Percentiles rank a stretch among this genome's conserved stretches.
These are phyloP conservation scores for Leguminivora glycinivorella DNA, from an alignment of 1,140 invertebrate genomes.

Conservation along the genomic window DNA sequence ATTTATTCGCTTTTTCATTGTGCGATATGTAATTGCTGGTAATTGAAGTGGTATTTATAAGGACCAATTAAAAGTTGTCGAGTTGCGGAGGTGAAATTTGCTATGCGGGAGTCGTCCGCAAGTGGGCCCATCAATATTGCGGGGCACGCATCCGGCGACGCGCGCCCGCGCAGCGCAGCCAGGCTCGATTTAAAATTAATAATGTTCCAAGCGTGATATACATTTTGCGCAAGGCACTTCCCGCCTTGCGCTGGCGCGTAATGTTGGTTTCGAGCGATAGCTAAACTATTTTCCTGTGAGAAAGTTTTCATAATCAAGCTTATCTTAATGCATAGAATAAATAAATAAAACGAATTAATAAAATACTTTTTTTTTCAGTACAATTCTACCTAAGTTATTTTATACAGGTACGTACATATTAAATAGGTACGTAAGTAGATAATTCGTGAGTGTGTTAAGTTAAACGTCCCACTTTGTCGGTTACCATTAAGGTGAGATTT, in stretches of 20 bases:
- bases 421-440: too few species aligned
- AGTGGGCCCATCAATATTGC: conserved; percentile 61
- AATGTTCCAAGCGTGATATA: conserved; percentile 48
- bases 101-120: conserved; percentile 40
- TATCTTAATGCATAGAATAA: not conserved
- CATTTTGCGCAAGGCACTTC: conserved; percentile 43
- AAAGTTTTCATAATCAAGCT: not conserved
- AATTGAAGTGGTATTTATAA: conserved; percentile 40
- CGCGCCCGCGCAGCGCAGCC: conserved; percentile 46
- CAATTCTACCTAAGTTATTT: too few species aligned
- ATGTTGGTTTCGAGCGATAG: conserved; percentile 2
- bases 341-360: not conserved
- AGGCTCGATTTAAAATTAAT: conserved; percentile 52
- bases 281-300: not conserved
- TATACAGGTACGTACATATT: too few species aligned
- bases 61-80: conserved; percentile 54
- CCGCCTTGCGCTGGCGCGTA: conserved; percentile 22
- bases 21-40: conserved; percentile 53
- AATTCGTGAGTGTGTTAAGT: too few species aligned
- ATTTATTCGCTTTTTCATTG: conserved; percentile 48
- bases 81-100: conserved; percentile 56
- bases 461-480: too few species aligned
- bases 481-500: too few species aligned
- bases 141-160: conserved; percentile 58
- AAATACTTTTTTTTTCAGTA: too few species aligned